Evolutionary conservation across 2,797 vertebrate genomes (phyloP).

Genomic region (Lepilemur septentrionalis): DNA sequence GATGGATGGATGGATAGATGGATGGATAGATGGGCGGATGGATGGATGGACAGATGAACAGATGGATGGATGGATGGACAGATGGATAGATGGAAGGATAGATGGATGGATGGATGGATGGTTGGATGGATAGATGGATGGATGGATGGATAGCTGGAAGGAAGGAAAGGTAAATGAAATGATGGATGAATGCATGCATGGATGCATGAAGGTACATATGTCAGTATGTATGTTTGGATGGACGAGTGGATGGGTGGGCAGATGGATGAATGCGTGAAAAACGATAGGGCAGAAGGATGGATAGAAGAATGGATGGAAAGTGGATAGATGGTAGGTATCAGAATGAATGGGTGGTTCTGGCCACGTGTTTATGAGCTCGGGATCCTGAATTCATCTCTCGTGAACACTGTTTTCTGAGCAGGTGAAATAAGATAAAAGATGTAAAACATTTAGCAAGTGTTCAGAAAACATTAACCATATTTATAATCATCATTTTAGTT

Average conservation of each 20-base stretch:
- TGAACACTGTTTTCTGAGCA: neutral
- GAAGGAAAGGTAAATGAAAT: neutral
- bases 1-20: too few species aligned
- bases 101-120: too few species aligned
- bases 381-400: neutral
- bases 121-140: too few species aligned
- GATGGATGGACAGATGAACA: too few species aligned
- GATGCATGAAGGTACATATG: too few species aligned
- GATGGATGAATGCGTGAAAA: neutral
- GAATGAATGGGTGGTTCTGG: neutral
- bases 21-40: too few species aligned
- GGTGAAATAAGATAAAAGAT: neutral
- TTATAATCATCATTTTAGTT: neutral
- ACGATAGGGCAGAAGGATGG: neutral
- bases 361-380: neutral
- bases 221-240: too few species aligned
- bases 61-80: too few species aligned
- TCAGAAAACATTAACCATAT: neutral
- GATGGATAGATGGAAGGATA: too few species aligned
- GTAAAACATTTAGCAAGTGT: neutral
- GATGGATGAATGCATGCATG: neutral
- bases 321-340: neutral
- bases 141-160: accelerated
- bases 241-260: too few species aligned
- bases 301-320: neutral